Base-by-base conservation (phyloP, 2,113 vertebrate genomes). In the Tachysurus fulvidraco region DNA sequence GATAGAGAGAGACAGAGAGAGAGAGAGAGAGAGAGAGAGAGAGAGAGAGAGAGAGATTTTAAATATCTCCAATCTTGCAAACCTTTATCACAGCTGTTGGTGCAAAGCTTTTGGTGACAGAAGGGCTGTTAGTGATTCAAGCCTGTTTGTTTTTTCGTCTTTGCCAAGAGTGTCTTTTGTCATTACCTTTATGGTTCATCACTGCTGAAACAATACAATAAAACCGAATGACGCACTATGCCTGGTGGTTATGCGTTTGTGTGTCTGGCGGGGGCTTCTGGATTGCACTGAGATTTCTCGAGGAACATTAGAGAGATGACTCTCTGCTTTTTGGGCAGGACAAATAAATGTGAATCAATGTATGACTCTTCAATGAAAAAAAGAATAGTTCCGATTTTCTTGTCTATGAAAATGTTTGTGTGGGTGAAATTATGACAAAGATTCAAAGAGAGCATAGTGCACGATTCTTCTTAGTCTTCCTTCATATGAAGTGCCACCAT, bases 211-310 rank as follows among this genome's bases (percentile, higher is more conserved):
- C 78, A 81, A 81, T 82, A 57, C 78, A 81, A 52, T 52, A 65
- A 80, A 85, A 82, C 60, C 1, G 65, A 44, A 81, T 85, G 83
- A 88, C 78, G 12, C 87, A 81, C 30, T 25, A 50, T 65, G 60
- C 41, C 81, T 50, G 60, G 12, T 80, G 76, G 44, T n/a, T 80
- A 44, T 80, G 76, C 55, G 28, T 25, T 71, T 57, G 55, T 82
- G 55, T 62, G 83, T 78, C 69, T 62, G 83, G 65, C 78, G 80
- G 62, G 83, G 82, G 23, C 36, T 74, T 12, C 60, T 79, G 88
- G 86, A 78, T 85, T 83, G 59, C 81, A 65, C 10, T 81, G 62
- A 84, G 59, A 71, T 67, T 44, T 50, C 60, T 41, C 13, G 10
- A 54, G 50, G 28, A 52, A 85, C 83, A 84, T 73, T 55, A 13